Evolutionary conservation across 2,888 invertebrate genomes (phyloP).

Genomic region (Monochamus alternatus): DNA sequence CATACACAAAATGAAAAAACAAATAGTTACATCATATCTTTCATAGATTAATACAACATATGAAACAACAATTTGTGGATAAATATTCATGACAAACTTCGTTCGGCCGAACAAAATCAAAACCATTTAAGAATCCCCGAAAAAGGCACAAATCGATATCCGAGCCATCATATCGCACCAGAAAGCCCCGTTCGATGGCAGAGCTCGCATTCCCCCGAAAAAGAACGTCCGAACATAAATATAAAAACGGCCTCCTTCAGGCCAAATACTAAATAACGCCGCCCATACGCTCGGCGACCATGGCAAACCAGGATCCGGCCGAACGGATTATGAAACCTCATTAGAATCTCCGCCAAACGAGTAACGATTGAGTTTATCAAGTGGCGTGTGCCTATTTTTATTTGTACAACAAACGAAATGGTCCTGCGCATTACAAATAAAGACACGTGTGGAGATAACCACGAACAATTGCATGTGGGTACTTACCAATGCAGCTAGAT

Average conservation of each 20-base stretch:
- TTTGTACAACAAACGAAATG: constrained; percentile 61
- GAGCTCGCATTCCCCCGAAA: background rate
- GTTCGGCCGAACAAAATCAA: background rate
- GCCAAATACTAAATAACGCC: background rate
- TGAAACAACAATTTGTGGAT: too few relatives aligned
- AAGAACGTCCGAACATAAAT: background rate
- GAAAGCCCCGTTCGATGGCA: background rate
- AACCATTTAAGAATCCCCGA: background rate
- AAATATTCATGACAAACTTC: too few relatives aligned
- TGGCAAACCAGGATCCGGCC: constrained; percentile 16
- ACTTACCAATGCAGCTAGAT: constrained; percentile 64
- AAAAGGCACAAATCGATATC: background rate
- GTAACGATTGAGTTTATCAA: constrained; percentile 40
- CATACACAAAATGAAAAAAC: too few relatives aligned
- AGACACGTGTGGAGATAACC: constrained; percentile 63
- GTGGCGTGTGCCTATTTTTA: constrained; percentile 46
- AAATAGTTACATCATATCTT: too few relatives aligned
- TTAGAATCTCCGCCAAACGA: constrained; percentile 34
- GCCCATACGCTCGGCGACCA: background rate
- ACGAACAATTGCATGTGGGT: constrained; percentile 63
- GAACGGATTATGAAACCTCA: constrained; percentile 24
- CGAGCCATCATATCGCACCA: background rate
- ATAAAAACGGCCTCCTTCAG: background rate
- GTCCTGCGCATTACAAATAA: constrained; percentile 62
- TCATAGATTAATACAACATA: too few relatives aligned